Evolutionary conservation across 2,113 vertebrate genomes (phyloP), one percentile per base, ranked within the genome.

Genomic region (Diadophis punctatus): DNA sequence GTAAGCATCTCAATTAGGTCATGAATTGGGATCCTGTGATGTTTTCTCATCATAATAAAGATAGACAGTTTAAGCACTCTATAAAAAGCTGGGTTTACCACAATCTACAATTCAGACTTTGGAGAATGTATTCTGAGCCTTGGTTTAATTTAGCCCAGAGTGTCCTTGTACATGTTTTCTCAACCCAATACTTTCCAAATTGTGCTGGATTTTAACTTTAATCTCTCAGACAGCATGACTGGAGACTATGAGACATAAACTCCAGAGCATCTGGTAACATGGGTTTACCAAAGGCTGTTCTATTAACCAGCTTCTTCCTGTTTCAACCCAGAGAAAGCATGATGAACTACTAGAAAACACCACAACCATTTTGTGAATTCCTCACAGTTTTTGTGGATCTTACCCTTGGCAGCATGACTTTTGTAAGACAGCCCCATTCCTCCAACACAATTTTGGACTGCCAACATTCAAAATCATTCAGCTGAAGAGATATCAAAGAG

Each of bases 381-480:
- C 86, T 95, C 90, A 95, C 94, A 53, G 55, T 91, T 90, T 94
- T 94, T 48, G 88, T 94, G 23, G 88, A 88, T 96, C 90, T 92
- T 84, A 94, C 68, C 90, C 97, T 97, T 95, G 85, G 43, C 94
- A 92, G 7, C 51, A 88, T 92, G 91, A 95, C 94, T 96, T 80
- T 96, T 90, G 92, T 68, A 95, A 95, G 22, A 74, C 34, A 80
- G 8, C 34, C 34, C 16, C 74, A 43, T 43, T 23, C 34, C 8
- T 22, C 18, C n/a, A 80, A 39, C 94, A 95, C 91, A 23, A 46
- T 27, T 96, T 95, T 94, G 92, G 93, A 84, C 86, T 95, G 93
- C 63, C 90, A 89, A 96, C 96, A 94, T 97, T 97, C 96, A 96
- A 95, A 27, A 84, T 95, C 95, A 93, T 95, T 96, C 95, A 96